Conservation (phyloP, 2,888 invertebrate genomes). For the Byasa hedistus region DNA sequence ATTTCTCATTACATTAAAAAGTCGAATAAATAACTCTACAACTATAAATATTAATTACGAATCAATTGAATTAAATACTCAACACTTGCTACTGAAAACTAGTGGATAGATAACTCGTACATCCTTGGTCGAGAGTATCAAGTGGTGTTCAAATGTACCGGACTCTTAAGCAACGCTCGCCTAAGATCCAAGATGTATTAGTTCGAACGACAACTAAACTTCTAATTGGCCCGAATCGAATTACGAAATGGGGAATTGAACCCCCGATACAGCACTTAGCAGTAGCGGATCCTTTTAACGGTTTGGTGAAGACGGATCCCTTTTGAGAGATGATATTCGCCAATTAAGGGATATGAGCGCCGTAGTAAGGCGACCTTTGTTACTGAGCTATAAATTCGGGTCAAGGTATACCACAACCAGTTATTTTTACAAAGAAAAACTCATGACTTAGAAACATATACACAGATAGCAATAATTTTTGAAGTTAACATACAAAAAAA, state of each 20-base stretch:
- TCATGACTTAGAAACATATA: too few relatives aligned
- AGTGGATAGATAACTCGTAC: not conserved
- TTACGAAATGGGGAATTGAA: constrained; percentile 76
- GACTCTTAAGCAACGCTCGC: constrained; percentile 45
- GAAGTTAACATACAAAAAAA: too few relatives aligned
- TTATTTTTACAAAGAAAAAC: too few relatives aligned
- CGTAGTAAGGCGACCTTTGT: constrained; percentile 36
- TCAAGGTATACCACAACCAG: not conserved
- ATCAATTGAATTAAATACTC: too few relatives aligned
- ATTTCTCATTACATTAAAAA: too few relatives aligned
- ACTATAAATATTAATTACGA: too few relatives aligned
- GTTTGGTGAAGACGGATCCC: constrained; percentile 75
- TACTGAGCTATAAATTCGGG: not conserved
- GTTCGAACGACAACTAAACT: constrained; percentile 70
- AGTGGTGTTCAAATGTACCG: constrained; percentile 40
- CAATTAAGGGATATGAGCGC: constrained; percentile 67
- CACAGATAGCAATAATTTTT: too few relatives aligned
- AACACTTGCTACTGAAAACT: not conserved
- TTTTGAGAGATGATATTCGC: constrained; percentile 69
- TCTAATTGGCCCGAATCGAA: constrained; percentile 77
- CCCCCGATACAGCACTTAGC: constrained; percentile 75
- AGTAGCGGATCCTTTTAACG: constrained; percentile 75
- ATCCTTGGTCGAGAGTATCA: not conserved
- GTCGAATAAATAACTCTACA: too few relatives aligned
- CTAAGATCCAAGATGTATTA: constrained; percentile 63